Conservation (phyloP, 2,888 invertebrate species). For the Cephus spinipes region DNA sequence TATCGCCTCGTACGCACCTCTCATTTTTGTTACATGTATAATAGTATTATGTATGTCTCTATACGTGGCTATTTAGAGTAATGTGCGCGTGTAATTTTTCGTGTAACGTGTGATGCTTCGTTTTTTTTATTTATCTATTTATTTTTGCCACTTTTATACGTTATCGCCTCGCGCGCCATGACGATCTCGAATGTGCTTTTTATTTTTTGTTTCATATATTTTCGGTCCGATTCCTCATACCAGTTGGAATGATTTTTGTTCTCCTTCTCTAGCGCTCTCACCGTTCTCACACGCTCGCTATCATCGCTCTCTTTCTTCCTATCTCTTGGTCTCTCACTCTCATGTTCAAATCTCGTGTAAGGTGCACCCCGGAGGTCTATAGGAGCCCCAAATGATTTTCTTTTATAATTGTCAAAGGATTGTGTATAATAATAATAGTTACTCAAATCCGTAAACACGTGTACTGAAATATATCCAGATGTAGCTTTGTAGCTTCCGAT, state of each 20-base stretch:
- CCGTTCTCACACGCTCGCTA: slow-evolving; percentile 28
- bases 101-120: slow-evolving; percentile 6
- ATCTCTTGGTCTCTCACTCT: slow-evolving; percentile 27
- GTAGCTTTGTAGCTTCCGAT: not conserved
- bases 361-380: slow-evolving; percentile 21
- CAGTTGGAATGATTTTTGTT: slow-evolving; percentile 24
- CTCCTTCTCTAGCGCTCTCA: slow-evolving; percentile 23
- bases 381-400: slow-evolving; percentile 17
- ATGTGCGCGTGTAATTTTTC: not conserved
- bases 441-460: not conserved
- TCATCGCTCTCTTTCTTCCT: slow-evolving; percentile 25
- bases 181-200: slow-evolving; percentile 29
- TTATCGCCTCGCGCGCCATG: not conserved
- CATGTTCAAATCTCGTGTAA: slow-evolving; percentile 27
- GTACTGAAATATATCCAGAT: not conserved
- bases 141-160: not conserved
- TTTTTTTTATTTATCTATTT: not conserved
- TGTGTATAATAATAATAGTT: not conserved
- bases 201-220: slow-evolving; percentile 10
- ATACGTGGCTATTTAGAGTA: slow-evolving; percentile 7
- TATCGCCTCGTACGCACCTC: not conserved
- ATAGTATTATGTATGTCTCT: slow-evolving; percentile 9
- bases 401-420: not conserved
- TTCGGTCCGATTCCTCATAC: slow-evolving; percentile 16
- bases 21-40: not conserved